Percentiles rank a stretch among this genome's conserved stretches.
These are phyloP conservation scores for Drosophila nebulosa DNA, from an alignment of 1,140 invertebrate genomes.

Conservation along the genomic window DNA sequence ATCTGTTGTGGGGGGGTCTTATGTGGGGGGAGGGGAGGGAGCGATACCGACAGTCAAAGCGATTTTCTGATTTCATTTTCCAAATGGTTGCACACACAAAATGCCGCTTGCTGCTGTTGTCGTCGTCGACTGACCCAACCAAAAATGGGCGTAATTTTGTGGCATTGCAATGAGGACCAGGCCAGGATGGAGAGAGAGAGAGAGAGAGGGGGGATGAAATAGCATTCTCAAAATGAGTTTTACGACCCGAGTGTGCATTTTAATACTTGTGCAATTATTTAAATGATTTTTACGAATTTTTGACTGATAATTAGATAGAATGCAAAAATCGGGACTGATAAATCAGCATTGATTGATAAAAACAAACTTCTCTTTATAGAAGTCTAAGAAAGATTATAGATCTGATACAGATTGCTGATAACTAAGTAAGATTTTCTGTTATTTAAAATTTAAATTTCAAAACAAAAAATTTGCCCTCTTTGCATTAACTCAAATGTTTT, in stretches of 20 bases:
- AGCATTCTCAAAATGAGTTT: slow-evolving; percentile 20
- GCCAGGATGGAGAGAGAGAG: background rate
- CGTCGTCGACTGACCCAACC: background rate
- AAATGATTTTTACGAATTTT: slow-evolving; percentile 35
- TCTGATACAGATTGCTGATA: no score
- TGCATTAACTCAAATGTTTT: background rate
- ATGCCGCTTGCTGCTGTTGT: slow-evolving; percentile 23
- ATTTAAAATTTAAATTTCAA: no score
- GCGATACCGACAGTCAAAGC: slow-evolving; percentile 23
- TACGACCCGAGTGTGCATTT: slow-evolving; percentile 35
- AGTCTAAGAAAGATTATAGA: no score
- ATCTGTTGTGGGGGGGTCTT: background rate
- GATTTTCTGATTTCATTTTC: slow-evolving; percentile 71
- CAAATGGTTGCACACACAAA: slow-evolving; percentile 64
- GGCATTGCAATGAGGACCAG: background rate
- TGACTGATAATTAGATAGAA: slow-evolving; percentile 46
- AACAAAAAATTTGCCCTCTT: background rate
- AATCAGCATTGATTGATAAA: background rate
- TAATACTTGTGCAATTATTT: slow-evolving; percentile 64
- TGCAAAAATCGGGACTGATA: no score
- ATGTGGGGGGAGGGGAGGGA: background rate
- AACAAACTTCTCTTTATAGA: no score
- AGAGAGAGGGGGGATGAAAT: background rate
- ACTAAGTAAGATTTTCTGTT: no score
- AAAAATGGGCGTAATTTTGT: background rate